These are phyloP conservation scores for Hypsibius dujardini DNA, from an alignment of 1,140 invertebrate genomes.

Conservation along the genomic window DNA sequence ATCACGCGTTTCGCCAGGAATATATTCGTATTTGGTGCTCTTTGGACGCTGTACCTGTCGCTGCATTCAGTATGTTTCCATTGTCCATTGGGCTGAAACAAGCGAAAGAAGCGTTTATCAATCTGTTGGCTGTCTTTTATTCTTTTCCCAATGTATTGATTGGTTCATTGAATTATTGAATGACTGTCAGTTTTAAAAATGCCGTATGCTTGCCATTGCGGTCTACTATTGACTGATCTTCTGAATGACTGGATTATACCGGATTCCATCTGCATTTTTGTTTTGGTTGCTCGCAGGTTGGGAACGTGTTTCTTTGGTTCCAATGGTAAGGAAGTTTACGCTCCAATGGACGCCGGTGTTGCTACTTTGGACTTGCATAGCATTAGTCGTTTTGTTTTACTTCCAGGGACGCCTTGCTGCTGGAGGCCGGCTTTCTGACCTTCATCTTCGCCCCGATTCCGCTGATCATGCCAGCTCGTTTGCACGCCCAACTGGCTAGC, in stretches of 20 bases:
- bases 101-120: too few species aligned
- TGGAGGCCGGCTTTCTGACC: conserved; percentile 58
- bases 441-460: conserved; percentile 50
- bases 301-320: conserved; percentile 55
- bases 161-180: too few species aligned
- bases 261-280: neutral
- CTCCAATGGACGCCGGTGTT: conserved; percentile 15
- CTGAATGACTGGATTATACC: too few species aligned
- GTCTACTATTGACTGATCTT: too few species aligned
- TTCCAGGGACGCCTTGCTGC: conserved; percentile 52
- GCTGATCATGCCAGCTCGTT: conserved; percentile 28
- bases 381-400: neutral
- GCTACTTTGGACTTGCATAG: neutral
- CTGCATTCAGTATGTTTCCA: conserved; percentile 44
- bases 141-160: too few species aligned
- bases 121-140: too few species aligned
- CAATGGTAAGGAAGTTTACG: conserved; percentile 45
- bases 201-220: too few species aligned
- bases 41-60: conserved; percentile 57
- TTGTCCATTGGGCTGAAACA: conserved; percentile 3
- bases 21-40: conserved; percentile 38
- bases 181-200: too few species aligned
- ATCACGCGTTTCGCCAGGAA: conserved; percentile 28
- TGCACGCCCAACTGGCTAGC: conserved; percentile 19
- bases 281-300: conserved; percentile 32